Base-by-base conservation (phyloP, 2,797 vertebrate species). In the Spinus olivaceus region DNA sequence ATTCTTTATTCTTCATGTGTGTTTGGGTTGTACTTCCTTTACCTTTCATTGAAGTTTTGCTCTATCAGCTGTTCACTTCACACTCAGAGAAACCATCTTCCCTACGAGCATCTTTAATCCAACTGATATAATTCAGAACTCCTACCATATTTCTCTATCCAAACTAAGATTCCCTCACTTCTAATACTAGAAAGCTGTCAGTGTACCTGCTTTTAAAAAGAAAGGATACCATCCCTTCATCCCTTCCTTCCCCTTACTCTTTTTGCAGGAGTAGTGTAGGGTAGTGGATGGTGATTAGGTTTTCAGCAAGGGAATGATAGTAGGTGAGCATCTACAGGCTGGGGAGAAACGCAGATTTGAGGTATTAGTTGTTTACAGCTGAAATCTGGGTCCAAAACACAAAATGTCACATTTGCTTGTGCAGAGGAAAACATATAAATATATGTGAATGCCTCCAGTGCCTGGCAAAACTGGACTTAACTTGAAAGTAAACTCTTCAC, bases 1-100 rank as follows among this genome's bases (percentile, higher is more conserved):
- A 59, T 18, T 44, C 7, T 9, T 37, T 60, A 42, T 10, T 1
- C 5, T 60, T 18, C 0, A 0, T 35, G 4, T 23, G 13, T 3
- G 2, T 77, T 87, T 85, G 25, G 10, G 33, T 79, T 81, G 89
- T 67, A 32, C 8, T 70, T 46, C 22, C 16, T 72, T 51, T 35
- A 64, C 8, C 14, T 81, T 88, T 79, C 18, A 33, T 33, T 81
- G 12, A 60, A 70, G 12, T 65, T 72, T 53, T 88, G 24, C 9
- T 14, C 14, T 76, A 6, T 32, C 8, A 44, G 30, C 49, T 50
- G 1, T 42, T 92, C 50, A 22, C 13, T 81, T 90, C 56, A 47
- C 16, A 14, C 22, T 47, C 2, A 0, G 19, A 64, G 37, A 82
- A 72, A 59, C 5, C 18, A 30, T 33, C 67, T 41, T 44, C 11